phyloP scores from a whole-genome alignment of 2,113 vertebrate species.

The Tonatia bakeri region DNA sequence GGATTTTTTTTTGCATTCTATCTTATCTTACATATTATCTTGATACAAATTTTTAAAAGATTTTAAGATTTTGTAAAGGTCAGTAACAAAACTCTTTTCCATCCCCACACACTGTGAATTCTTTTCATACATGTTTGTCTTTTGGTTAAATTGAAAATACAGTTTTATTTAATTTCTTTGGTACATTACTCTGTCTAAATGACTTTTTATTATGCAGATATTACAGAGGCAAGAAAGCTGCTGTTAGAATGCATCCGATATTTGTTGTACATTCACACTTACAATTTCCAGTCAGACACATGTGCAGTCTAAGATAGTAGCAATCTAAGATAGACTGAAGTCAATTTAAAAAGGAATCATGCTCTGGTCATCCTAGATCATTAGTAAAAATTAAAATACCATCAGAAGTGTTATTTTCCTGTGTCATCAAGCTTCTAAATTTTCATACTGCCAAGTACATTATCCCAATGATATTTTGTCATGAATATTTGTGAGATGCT shows the following conservation, averaged over 20 bases:
- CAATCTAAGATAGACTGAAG: neutral
- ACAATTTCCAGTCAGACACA: neutral
- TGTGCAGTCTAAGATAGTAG: neutral
- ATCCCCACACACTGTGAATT: neutral
- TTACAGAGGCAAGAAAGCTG: neutral
- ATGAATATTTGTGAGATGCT: slow-evolving; percentile 25
- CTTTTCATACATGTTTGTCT: neutral
- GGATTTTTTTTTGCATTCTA: neutral
- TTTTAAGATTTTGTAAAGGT: neutral
- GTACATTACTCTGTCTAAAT: neutral
- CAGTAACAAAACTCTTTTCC: neutral
- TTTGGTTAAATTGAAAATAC: slow-evolving; percentile 28
- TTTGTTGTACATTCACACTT: neutral
- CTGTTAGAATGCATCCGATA: neutral
- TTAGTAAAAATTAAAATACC: slow-evolving; percentile 22
- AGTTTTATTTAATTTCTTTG: neutral
- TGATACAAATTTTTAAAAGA: neutral
- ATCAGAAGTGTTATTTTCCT: neutral
- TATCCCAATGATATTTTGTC: slow-evolving; percentile 4
- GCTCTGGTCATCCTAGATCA: neutral
- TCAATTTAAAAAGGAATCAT: neutral
- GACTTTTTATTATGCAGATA: slow-evolving; percentile 2
- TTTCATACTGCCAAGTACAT: neutral
- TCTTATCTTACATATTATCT: neutral
- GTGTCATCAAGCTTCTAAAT: neutral